Conservation (phyloP, 2,797 vertebrate species). For the Halcyon leucocephala region DNA sequence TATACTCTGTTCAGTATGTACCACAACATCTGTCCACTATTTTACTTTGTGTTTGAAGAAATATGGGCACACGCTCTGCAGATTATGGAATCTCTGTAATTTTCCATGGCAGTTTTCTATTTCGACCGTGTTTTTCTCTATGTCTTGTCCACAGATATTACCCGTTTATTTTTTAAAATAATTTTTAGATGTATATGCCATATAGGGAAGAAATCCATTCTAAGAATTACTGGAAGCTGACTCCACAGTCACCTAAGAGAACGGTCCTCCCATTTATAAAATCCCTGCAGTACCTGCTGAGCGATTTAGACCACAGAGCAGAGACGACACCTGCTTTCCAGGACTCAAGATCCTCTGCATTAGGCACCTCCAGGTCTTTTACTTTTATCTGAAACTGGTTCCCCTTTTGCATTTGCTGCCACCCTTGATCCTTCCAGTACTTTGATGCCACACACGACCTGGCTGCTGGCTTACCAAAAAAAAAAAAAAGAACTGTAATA, state of each 20-base stretch:
- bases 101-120: not conserved
- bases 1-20: not conserved
- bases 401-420: conserved; percentile 12
- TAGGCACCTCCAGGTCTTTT: not conserved
- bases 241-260: not conserved
- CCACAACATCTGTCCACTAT: not conserved
- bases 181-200: not conserved
- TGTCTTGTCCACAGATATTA: not conserved
- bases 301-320: not conserved
- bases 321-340: not conserved
- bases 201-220: not conserved
- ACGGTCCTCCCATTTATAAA: not conserved
- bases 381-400: not conserved
- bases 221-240: conserved; percentile 2
- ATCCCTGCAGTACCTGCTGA: not conserved
- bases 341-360: not conserved
- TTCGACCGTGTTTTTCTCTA: not conserved
- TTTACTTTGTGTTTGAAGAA: not conserved
- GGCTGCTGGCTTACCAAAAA: conserved; percentile 27
- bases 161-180: not conserved
- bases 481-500: not conserved
- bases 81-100: not conserved
- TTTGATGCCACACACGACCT: not conserved
- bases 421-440: conserved; percentile 7
- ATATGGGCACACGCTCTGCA: not conserved